Base-by-base conservation (phyloP, 2,797 vertebrate genomes). In the Micropoecilia bifurca region DNA sequence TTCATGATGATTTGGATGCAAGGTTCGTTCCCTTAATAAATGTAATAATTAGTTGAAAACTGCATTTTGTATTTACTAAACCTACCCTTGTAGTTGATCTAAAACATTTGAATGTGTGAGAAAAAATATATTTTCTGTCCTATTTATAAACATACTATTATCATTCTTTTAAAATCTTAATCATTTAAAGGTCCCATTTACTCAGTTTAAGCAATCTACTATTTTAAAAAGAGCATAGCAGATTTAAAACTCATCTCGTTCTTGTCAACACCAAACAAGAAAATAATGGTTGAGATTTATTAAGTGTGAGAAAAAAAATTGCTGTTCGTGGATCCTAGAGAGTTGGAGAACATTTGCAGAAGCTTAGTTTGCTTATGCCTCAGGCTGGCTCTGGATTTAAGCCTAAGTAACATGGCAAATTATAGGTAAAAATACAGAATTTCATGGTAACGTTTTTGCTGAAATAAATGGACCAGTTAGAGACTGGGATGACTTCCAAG, bases 401-500 rank as follows among this genome's bases (percentile, higher is more conserved):
- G 43, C 41, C 41, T 1, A 53, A 30, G 20, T 59, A 50, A 55
- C 43, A 71, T 45, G 2, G 53, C 2, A 46, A 16, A 59, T 79
- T 80, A 22, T n/a, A 41, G 16, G 25, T 1, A 57, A 50, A 74
- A 10, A 30, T 25, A 55, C 36, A 6, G 25, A 9, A 36, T 63
- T 47, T 41, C 5, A 71, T 53, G 3, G 36, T 22, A 25, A 74
- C 3, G 57, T 10, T 12, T 82, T 77, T 41, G 55, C 45, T 83
- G 71, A 46, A 75, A 30, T 12, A 57, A 12, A 75, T 73, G 8
- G 8, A 69, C 22, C 33, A 69, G 78, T 74, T 3, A 6, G 39
- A 28, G 45, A 73, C 30, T 75, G 55, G 61, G 59, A 36, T 48
- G 6, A 16, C 75, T 84, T 80, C 30, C 78, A 90, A 92, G 91